A percentile compares a stretch with the other conserved stretches of the same genome.
Evolutionary conservation across 2,888 invertebrate genomes (phyloP).

Genomic region (Andrena marginata): DNA sequence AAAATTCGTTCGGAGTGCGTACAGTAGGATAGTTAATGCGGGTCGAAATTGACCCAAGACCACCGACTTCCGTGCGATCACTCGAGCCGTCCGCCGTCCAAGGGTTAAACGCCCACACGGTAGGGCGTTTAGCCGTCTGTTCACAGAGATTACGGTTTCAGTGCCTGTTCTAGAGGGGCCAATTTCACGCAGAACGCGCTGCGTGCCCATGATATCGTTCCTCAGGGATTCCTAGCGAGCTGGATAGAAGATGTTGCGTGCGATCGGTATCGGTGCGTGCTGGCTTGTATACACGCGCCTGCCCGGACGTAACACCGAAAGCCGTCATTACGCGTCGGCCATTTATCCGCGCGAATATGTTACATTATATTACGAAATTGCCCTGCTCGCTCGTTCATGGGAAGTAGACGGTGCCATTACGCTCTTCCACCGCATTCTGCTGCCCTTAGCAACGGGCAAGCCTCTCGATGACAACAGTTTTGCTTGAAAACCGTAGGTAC

Average conservation of each 20-base stretch:
- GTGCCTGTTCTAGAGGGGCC: conserved; percentile 15
- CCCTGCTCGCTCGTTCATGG: neutral
- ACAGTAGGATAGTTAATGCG: no score
- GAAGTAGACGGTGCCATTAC: conserved; percentile 29
- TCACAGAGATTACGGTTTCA: conserved; percentile 36
- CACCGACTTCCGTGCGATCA: no score
- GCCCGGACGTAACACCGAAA: conserved; percentile 32
- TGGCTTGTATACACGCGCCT: conserved; percentile 9
- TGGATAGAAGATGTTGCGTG: conserved; percentile 18
- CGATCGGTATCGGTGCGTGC: conserved; percentile 36
- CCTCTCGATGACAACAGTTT: no score
- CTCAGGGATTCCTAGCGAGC: neutral
- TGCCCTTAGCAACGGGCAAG: neutral
- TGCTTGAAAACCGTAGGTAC: no score
- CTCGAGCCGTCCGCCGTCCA: neutral
- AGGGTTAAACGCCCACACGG: neutral
- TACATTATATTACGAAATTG: conserved; percentile 28
- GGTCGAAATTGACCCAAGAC: no score
- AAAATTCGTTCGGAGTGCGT: no score
- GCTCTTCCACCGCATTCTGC: neutral
- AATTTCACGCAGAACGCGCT: conserved; percentile 31
- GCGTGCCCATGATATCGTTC: conserved; percentile 31
- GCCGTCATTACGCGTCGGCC: conserved; percentile 34
- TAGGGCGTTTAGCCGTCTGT: neutral
- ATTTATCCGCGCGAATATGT: conserved; percentile 40